phyloP scores from a whole-genome alignment of 1,140 invertebrate species.

The Potamilus streckersoni region DNA sequence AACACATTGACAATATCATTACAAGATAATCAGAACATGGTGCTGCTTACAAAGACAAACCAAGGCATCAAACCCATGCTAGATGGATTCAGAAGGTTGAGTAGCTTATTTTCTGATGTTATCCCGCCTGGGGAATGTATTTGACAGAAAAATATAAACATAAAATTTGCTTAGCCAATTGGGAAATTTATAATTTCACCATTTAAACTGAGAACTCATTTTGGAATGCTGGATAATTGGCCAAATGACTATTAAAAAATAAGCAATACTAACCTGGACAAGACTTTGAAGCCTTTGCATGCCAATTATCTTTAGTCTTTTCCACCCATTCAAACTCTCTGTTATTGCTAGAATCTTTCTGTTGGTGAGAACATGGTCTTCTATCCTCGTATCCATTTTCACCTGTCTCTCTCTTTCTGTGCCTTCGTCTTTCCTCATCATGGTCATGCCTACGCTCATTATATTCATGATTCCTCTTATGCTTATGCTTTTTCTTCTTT shows the following conservation, averaged over 20 bases:
- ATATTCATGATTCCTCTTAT: constrained; percentile 19
- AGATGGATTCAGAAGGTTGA: no score
- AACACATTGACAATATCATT: no score
- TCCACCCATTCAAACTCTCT: constrained; percentile 44
- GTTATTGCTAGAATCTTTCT: constrained; percentile 13
- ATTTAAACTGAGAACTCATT: no score
- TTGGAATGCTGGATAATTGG: no score
- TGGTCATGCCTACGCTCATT: constrained; percentile 4
- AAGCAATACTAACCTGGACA: constrained; percentile 19
- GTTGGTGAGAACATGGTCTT: constrained; percentile 18
- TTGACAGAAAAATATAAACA: no score
- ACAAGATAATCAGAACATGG: no score
- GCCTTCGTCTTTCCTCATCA: neutral
- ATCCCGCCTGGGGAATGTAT: no score
- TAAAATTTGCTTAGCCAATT: no score
- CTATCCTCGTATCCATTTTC: constrained; percentile 8
- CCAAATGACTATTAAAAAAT: neutral
- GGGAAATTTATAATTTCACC: no score
- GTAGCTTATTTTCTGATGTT: no score
- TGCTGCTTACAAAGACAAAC: no score
- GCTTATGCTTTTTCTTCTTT: constrained; percentile 43
- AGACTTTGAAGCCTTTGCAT: constrained; percentile 3
- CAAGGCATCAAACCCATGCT: no score
- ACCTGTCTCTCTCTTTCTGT: constrained; percentile 13
- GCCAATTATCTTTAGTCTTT: constrained; percentile 17